phyloP scores from a whole-genome alignment of 2,888 invertebrate species.

The Sclerodermus sp. region DNA sequence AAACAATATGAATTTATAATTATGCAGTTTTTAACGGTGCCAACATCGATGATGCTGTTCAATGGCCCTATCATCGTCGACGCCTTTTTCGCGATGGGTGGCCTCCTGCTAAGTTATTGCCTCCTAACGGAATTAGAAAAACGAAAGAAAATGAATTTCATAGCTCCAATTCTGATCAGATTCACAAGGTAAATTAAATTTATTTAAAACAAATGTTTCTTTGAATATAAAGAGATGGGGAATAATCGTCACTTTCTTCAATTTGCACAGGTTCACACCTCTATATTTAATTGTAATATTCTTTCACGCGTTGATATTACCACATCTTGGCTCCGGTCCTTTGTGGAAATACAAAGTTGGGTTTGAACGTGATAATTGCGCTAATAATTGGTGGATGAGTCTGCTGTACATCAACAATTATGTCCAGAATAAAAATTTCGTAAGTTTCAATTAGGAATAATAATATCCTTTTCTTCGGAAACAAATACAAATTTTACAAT shows the following conservation, averaged over 20 bases:
- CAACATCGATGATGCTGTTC: slow-evolving; percentile 21
- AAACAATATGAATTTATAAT: background rate
- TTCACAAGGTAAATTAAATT: no score
- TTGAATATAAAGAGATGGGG: background rate
- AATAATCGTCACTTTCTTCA: background rate
- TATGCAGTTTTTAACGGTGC: slow-evolving; percentile 16
- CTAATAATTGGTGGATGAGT: slow-evolving; percentile 40
- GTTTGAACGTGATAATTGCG: slow-evolving; percentile 31
- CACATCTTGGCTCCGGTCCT: slow-evolving; percentile 41
- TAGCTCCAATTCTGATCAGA: slow-evolving; percentile 26
- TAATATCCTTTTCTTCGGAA: background rate
- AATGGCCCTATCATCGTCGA: slow-evolving; percentile 36
- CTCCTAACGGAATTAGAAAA: slow-evolving; percentile 35
- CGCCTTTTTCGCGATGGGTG: slow-evolving; percentile 38
- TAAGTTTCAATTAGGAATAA: slow-evolving; percentile 12
- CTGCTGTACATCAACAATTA: slow-evolving; percentile 46
- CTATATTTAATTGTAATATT: slow-evolving; percentile 37
- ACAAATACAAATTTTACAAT: background rate
- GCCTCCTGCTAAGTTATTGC: slow-evolving; percentile 35
- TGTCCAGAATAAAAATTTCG: slow-evolving; percentile 27
- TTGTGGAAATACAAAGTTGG: slow-evolving; percentile 35
- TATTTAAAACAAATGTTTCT: slow-evolving; percentile 8
- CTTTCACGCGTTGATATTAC: slow-evolving; percentile 35
- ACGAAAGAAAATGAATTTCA: slow-evolving; percentile 30
- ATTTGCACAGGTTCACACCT: slow-evolving; percentile 35